A percentile compares a stretch with the other conserved stretches of the same genome.
These are phyloP conservation scores for Zygaena filipendulae DNA, from an alignment of 2,888 invertebrate genomes.

Conservation along the genomic window DNA sequence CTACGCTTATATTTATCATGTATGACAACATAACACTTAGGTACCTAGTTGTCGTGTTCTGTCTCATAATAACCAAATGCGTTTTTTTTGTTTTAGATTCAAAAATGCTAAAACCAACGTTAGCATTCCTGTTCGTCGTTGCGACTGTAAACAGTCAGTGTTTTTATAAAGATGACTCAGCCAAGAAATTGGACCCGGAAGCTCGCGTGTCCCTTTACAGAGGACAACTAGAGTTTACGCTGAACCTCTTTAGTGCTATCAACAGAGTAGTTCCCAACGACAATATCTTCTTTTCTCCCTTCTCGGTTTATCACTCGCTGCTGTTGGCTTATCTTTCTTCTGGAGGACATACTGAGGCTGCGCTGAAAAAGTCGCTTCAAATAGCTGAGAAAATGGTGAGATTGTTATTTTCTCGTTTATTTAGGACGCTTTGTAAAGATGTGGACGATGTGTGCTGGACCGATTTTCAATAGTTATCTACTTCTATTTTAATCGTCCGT, in stretches of 20 bases:
- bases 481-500: no score
- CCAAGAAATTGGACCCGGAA: conserved; percentile 50
- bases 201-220: conserved; percentile 39
- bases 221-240: conserved; percentile 74
- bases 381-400: conserved; percentile 68
- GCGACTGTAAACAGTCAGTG: conserved; percentile 45
- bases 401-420: conserved; percentile 9
- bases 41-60: no score
- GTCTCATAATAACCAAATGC: no score
- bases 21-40: no score
- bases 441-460: no score
- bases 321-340: conserved; percentile 83
- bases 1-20: no score
- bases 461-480: no score
- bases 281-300: conserved; percentile 90
- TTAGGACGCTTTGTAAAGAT: no score
- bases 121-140: conserved; percentile 28
- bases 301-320: conserved; percentile 85
- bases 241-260: conserved; percentile 75
- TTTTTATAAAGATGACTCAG: conserved; percentile 50
- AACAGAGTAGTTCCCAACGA: conserved; percentile 73
- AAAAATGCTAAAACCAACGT: conserved; percentile 37
- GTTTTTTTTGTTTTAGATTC: no score
- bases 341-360: conserved; percentile 74
- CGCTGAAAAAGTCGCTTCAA: conserved; percentile 71